Percentiles rank a stretch among this genome's conserved stretches.
Evolutionary conservation across 2,888 invertebrate genomes (phyloP).

Genomic region (Drosophila buzzatii): DNA sequence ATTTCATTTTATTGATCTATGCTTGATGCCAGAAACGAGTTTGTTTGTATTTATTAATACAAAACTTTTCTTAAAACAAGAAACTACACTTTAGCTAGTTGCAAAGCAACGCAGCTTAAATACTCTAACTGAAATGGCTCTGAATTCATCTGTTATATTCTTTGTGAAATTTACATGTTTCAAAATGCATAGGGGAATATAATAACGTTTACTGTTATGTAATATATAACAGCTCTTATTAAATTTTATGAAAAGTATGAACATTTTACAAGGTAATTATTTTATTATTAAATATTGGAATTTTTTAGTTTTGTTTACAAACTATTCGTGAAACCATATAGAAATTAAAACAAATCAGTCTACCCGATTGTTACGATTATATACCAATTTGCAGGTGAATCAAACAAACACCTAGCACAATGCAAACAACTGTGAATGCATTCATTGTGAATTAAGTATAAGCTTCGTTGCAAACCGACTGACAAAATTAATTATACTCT

Average conservation of each 20-base stretch:
- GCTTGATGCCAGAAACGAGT: slow-evolving; percentile 44
- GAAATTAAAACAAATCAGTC: background rate
- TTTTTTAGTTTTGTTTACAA: background rate
- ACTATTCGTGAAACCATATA: background rate
- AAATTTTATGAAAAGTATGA: background rate
- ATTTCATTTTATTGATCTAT: slow-evolving; percentile 31
- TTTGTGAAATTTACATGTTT: background rate
- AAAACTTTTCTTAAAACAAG: slow-evolving; percentile 38
- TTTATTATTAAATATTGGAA: background rate
- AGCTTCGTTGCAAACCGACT: slow-evolving; percentile 30
- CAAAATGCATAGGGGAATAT: background rate
- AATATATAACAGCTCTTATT: background rate
- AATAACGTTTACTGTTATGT: background rate
- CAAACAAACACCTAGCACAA: background rate
- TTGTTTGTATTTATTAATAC: slow-evolving; percentile 49
- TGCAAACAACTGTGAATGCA: background rate
- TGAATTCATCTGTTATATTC: background rate
- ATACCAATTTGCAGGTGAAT: background rate
- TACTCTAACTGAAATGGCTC: slow-evolving; percentile 23
- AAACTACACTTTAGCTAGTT: slow-evolving; percentile 10
- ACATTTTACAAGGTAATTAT: background rate
- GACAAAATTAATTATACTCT: slow-evolving; percentile 52
- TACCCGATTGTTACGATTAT: background rate
- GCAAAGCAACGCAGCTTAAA: slow-evolving; percentile 1
- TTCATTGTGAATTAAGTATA: slow-evolving; percentile 30